phyloP scores from a whole-genome alignment of 2,888 invertebrate genomes.

The Caenorhabditis virilis region DNA sequence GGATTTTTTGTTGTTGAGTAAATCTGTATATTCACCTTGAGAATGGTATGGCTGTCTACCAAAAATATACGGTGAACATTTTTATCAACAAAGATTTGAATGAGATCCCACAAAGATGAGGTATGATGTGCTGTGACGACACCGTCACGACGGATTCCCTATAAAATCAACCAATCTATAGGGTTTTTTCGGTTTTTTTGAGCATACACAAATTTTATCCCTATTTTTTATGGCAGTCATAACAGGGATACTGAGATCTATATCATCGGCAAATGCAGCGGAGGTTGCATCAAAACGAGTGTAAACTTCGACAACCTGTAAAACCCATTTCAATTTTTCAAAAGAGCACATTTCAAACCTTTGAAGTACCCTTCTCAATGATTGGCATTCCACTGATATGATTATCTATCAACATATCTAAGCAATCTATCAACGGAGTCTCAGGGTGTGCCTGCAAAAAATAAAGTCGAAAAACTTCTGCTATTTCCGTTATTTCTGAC shows the following conservation, averaged over 20 bases:
- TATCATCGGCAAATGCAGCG: constrained; percentile 34
- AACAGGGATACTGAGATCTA: constrained; percentile 39
- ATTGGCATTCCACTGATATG: constrained; percentile 47
- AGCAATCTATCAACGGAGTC: constrained; percentile 41
- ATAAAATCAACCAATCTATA: constrained; percentile 8
- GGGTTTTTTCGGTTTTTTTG: no score
- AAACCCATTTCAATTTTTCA: neutral
- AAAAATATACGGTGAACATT: constrained; percentile 48
- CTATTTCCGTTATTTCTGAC: neutral
- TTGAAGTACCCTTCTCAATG: constrained; percentile 26
- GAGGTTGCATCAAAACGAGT: constrained; percentile 47
- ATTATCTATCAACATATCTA: constrained; percentile 46
- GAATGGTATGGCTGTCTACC: constrained; percentile 20
- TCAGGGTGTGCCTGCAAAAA: constrained; percentile 31
- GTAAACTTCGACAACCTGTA: constrained; percentile 43
- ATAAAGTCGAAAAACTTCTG: neutral
- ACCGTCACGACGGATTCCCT: constrained; percentile 31
- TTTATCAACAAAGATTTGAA: constrained; percentile 45
- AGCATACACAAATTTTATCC: constrained; percentile 24
- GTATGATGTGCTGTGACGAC: constrained; percentile 42
- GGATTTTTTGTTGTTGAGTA: neutral
- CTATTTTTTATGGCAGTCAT: constrained; percentile 31
- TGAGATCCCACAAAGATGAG: constrained; percentile 34
- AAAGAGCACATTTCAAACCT: constrained; percentile 7
- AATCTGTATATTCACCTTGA: constrained; percentile 24